These are phyloP conservation scores for Euura lappo DNA, from an alignment of 1,140 invertebrate genomes.

Conservation along the genomic window DNA sequence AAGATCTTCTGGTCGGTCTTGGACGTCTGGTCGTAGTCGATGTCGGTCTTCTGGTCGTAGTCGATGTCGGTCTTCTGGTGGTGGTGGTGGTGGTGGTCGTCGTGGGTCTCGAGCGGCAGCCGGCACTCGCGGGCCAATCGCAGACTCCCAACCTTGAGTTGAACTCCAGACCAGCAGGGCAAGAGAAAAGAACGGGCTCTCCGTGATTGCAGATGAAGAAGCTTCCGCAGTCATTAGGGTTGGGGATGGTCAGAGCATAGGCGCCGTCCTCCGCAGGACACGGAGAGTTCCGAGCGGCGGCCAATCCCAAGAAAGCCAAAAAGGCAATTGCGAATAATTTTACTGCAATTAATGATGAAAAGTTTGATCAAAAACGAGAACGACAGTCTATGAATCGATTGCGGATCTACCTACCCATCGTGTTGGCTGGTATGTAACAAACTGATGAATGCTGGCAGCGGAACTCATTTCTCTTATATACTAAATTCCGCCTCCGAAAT, in stretches of 20 bases:
- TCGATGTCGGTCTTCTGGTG: no score
- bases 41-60: no score
- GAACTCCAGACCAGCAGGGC: conserved; percentile 63
- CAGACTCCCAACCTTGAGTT: conserved; percentile 60
- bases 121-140: conserved; percentile 61
- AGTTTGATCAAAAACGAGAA: no score
- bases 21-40: no score
- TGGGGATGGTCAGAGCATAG: conserved; percentile 52
- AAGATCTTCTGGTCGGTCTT: no score
- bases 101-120: conserved; percentile 40
- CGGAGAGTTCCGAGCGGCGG: conserved; percentile 13
- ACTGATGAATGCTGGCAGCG: no score
- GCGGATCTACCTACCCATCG: no score
- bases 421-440: no score
- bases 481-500: no score
- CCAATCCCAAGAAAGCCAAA: conserved; percentile 24
- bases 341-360: background rate
- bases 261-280: conserved; percentile 31
- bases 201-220: conserved; percentile 66
- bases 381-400: no score
- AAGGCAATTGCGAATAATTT: conserved; percentile 30
- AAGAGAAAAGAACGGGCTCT: conserved; percentile 54
- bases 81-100: no score
- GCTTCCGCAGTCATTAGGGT: conserved; percentile 61
- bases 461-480: no score